Evolutionary conservation across 2,113 vertebrate species (phyloP).

Genomic region (Vulpes lagopus): DNA sequence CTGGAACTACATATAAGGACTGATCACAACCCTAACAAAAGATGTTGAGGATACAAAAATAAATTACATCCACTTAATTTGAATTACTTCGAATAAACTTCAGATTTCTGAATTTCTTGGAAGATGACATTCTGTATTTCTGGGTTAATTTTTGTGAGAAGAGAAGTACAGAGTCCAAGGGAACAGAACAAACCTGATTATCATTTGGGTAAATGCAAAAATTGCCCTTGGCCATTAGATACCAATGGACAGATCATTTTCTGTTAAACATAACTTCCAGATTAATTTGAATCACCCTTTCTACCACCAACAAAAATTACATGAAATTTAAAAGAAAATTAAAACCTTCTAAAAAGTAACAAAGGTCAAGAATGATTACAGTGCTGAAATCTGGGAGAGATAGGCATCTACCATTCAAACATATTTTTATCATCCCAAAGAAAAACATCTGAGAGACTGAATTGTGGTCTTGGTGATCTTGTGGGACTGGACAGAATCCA

Average conservation of each 20-base stretch:
- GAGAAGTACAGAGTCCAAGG: background rate
- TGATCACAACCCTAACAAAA: background rate
- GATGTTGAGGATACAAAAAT: background rate
- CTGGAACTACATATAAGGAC: background rate
- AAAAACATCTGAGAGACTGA: background rate
- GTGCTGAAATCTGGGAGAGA: conserved; percentile 15
- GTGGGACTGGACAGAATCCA: background rate
- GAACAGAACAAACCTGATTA: background rate
- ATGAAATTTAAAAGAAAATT: conserved; percentile 4
- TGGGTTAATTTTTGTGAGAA: background rate
- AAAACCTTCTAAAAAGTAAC: background rate
- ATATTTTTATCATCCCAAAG: background rate
- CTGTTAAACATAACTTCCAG: background rate
- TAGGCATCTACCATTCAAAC: background rate
- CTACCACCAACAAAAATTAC: background rate
- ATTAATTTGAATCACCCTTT: background rate
- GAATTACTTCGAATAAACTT: background rate
- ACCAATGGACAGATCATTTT: background rate
- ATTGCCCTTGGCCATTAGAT: background rate
- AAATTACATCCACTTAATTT: background rate
- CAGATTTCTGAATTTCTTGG: background rate
- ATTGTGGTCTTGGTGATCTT: background rate
- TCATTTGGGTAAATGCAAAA: background rate
- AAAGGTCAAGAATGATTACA: background rate
- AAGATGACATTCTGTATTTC: background rate